These are phyloP conservation scores for Mesembrinibis cayennensis DNA, from an alignment of 2,113 vertebrate species.

Conservation along the genomic window DNA sequence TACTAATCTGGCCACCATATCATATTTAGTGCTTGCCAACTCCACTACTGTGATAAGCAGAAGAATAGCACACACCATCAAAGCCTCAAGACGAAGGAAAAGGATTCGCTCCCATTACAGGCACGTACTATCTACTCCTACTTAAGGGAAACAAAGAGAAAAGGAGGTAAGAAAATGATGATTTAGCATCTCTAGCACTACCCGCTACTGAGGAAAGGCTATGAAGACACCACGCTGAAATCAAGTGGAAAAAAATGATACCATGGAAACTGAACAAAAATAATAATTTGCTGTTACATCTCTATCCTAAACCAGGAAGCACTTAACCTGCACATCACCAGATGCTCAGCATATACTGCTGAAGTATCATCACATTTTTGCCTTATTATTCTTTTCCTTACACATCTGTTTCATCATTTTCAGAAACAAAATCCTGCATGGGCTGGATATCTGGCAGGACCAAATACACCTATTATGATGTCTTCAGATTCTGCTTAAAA, in stretches of 20 bases:
- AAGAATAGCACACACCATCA: not conserved
- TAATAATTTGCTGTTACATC: not conserved
- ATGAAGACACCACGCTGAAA: not conserved
- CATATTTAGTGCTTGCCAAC: not conserved
- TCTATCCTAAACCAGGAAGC: not conserved
- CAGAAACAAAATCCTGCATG: not conserved
- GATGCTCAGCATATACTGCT: not conserved
- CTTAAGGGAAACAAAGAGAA: not conserved
- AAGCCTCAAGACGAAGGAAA: not conserved
- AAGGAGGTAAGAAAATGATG: not conserved
- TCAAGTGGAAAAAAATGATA: not conserved
- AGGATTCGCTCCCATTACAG: not conserved
- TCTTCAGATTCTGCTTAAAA: not conserved
- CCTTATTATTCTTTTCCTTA: not conserved
- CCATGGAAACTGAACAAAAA: conserved; percentile 36
- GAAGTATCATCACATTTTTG: not conserved
- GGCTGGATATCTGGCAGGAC: not conserved
- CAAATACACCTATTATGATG: not conserved
- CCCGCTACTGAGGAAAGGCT: not conserved
- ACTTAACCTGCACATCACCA: not conserved
- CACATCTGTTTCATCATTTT: not conserved
- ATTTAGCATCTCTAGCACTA: not conserved
- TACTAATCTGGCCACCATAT: not conserved
- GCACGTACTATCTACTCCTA: not conserved
- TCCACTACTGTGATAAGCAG: not conserved